Base-by-base conservation (phyloP, 2,113 vertebrate genomes). In the Lagopus muta region DNA sequence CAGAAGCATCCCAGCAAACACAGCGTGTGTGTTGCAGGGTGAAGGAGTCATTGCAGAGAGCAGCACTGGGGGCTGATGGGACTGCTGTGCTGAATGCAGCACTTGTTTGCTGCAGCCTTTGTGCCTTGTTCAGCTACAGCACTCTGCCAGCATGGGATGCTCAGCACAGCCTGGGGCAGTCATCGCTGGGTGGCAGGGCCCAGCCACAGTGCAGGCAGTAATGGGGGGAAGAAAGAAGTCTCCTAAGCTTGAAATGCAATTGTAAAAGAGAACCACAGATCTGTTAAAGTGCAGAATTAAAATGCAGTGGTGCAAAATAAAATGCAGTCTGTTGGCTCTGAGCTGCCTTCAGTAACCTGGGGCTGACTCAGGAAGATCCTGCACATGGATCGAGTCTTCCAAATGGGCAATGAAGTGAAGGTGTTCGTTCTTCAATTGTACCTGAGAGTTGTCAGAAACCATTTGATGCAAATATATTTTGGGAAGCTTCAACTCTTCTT, bases 81-180 rank as follows among this genome's bases (percentile, higher is more conserved):
- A 50, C 82, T 72, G 17, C 38, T 21, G 38, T 24, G 70, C 88
- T 96, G 83, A 95, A 88, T 84, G 91, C 62, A 9, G 52, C 0
- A 0, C 70, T 91, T 92, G 92, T 95, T 71, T 2, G 1, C 76
- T 64, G 80, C 69, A n/a, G 52, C n/a, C 28, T 93, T 81, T 95
- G 95, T 96, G 93, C 94, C 83, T 86, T 88, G 83, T 83, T 78
- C 34, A 22, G 73, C 76, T 36, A 9, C 28, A 71, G 73, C 83
- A 83, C 25, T 42, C 83, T 65, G 10, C 86, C 80, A 32, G 70
- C 5, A 34, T 7, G 87, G 52, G 27, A 54, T 54, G 52, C 52
- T 30, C 27, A 54, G 52, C 52, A 17, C 28, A 54, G 52, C 27
- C 52, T 15, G 52, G 52, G 27, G 25, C 52, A 28, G 27, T 28